phyloP scores from a whole-genome alignment of 2,113 vertebrate species.

The Daboia siamensis region DNA sequence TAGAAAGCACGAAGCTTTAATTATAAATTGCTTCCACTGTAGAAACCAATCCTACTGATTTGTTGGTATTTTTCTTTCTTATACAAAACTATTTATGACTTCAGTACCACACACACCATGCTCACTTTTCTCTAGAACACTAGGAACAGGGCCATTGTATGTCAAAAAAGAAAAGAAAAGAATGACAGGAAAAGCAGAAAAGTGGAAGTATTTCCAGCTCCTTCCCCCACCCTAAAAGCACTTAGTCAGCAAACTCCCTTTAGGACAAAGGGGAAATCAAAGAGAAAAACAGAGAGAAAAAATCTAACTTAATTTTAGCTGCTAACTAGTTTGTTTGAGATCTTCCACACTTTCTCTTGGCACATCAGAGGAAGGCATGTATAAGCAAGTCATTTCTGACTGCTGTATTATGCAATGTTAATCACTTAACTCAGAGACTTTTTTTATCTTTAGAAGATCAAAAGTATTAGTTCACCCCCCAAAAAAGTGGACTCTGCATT shows the following conservation, averaged over 20 bases:
- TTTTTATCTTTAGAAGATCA: not conserved
- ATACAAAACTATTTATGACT: not conserved
- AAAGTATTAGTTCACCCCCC: not conserved
- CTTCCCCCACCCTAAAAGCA: not conserved
- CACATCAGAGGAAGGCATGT: slow-evolving; percentile 9
- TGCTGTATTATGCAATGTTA: not conserved
- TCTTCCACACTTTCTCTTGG: slow-evolving; percentile 16
- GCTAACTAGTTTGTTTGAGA: slow-evolving; percentile 22
- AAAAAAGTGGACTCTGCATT: not conserved
- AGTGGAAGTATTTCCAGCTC: not conserved
- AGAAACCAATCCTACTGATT: not conserved
- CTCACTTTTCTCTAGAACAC: not conserved
- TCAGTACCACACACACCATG: not conserved
- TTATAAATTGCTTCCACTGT: not conserved
- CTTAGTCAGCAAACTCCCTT: not conserved
- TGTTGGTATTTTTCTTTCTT: not conserved
- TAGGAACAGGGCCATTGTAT: not conserved
- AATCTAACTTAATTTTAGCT: slow-evolving; percentile 10
- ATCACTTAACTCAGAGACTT: not conserved
- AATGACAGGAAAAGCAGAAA: not conserved
- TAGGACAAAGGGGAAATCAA: not conserved
- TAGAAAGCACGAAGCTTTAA: not conserved
- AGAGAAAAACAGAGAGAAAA: not conserved
- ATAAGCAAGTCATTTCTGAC: slow-evolving; percentile 1
- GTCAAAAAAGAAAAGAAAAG: not conserved